Evolutionary conservation across 2,888 invertebrate genomes (phyloP).

Genomic region (Geotrupes spiniger): DNA sequence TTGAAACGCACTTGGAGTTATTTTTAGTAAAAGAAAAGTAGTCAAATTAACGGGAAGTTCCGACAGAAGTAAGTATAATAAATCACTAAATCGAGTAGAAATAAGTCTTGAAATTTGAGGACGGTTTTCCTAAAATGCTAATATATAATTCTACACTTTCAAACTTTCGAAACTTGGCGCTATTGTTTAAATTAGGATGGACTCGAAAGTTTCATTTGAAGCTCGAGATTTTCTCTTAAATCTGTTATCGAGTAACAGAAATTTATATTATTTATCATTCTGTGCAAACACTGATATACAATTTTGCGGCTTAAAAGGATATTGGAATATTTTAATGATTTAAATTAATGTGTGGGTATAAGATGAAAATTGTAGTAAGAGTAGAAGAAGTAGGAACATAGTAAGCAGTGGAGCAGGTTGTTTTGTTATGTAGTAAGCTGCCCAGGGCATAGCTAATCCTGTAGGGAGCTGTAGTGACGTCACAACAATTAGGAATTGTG

Average conservation of each 20-base stretch:
- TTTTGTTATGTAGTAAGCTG: constrained; percentile 26
- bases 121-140: constrained; percentile 26
- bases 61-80: constrained; percentile 20
- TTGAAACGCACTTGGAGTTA: constrained; percentile 2
- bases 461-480: constrained; percentile 27
- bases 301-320: too few relatives aligned
- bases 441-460: constrained; percentile 27
- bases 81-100: constrained; percentile 21
- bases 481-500: constrained; percentile 31
- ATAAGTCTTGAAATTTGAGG: constrained; percentile 21
- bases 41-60: constrained; percentile 18
- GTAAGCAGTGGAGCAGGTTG: constrained; percentile 23
- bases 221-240: constrained; percentile 19
- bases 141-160: constrained; percentile 26
- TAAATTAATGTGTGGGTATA: too few relatives aligned
- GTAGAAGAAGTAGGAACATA: constrained; percentile 4
- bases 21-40: constrained; percentile 10
- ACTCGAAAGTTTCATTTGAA: constrained; percentile 25
- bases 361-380: too few relatives aligned
- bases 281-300: not conserved
- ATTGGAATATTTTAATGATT: too few relatives aligned
- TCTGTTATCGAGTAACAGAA: constrained; percentile 17
- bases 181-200: constrained; percentile 26
- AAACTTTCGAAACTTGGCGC: constrained; percentile 22
- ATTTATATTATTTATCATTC: constrained; percentile 14